phyloP scores from a whole-genome alignment of 1,140 invertebrate species.

The Lasaia peninsularis region DNA sequence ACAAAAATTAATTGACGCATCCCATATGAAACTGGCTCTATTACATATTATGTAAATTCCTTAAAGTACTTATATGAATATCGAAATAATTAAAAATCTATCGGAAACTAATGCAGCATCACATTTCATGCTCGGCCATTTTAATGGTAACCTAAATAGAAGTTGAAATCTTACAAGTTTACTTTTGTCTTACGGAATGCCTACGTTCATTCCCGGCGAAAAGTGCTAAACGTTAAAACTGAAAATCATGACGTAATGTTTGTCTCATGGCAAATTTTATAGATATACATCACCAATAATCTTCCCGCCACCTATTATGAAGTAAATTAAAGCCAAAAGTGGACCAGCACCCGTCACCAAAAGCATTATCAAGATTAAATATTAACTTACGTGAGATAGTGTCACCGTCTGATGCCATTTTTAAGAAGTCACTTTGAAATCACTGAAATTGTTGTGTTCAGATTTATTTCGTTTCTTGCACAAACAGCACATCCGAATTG shows the following conservation, averaged over 20 bases:
- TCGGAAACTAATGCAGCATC: too few species aligned
- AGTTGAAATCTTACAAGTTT: neutral
- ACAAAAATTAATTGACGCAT: neutral
- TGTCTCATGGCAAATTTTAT: neutral
- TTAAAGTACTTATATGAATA: too few species aligned
- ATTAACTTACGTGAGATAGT: slow-evolving; percentile 44
- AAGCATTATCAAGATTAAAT: neutral
- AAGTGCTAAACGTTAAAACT: neutral
- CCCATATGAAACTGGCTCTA: too few species aligned
- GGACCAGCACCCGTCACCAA: neutral
- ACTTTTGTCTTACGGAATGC: neutral
- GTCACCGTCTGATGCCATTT: slow-evolving; percentile 43
- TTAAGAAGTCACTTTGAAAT: slow-evolving; percentile 26
- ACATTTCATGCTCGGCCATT: too few species aligned
- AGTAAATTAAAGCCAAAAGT: neutral
- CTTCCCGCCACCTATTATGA: too few species aligned
- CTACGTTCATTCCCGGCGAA: neutral
- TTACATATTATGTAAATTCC: too few species aligned
- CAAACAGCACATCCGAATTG: slow-evolving; percentile 2
- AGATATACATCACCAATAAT: neutral
- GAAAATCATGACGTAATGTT: slow-evolving; percentile 15
- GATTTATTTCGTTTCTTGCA: slow-evolving; percentile 6
- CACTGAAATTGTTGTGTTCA: slow-evolving; percentile 10
- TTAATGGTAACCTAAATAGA: neutral
- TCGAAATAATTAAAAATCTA: too few species aligned